A percentile compares a stretch with the other conserved stretches of the same genome.
Conservation (phyloP, 2,113 vertebrate genomes). For the Nannobrachium achirus region DNA sequence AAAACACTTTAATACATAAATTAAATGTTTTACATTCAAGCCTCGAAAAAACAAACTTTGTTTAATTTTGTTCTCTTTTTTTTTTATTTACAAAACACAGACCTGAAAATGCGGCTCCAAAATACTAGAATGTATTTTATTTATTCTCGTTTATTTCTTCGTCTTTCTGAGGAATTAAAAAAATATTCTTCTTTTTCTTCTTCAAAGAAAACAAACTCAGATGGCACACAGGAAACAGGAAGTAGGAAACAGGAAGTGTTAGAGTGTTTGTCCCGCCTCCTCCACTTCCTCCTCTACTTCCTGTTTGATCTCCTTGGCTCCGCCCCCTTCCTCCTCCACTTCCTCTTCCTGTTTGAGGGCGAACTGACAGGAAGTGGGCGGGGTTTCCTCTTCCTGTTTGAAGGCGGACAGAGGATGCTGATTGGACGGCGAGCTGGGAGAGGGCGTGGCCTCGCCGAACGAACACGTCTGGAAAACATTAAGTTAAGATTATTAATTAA, state of each 20-base stretch:
- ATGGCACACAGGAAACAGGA: constrained; percentile 45
- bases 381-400: constrained; percentile 79
- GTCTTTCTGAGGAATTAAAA: constrained; percentile 84
- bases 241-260: background rate
- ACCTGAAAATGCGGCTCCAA: constrained; percentile 89
- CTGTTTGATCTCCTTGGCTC: constrained; percentile 81
- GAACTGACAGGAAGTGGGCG: too few relatives aligned
- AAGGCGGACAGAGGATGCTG: constrained; percentile 92
- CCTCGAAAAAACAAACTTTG: constrained; percentile 77
- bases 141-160: constrained; percentile 75
- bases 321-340: constrained; percentile 72
- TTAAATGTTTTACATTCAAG: constrained; percentile 85
- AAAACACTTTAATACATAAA: constrained; percentile 99
- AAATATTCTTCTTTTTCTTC: constrained; percentile 70
- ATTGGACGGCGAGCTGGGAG: constrained; percentile 89
- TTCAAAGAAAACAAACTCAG: constrained; percentile 54
- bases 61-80: constrained; percentile 21
- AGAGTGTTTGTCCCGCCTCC: constrained; percentile 19
- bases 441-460: constrained; percentile 90
- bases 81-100: constrained; percentile 82
- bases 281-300: constrained; percentile 78
- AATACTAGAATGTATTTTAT: constrained; percentile 99
- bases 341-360: too few relatives aligned
- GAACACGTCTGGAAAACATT: constrained; percentile 84
- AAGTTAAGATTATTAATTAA: background rate